Evolutionary conservation across 2,888 invertebrate species (phyloP).

Genomic region (Lasius fuliginosus): DNA sequence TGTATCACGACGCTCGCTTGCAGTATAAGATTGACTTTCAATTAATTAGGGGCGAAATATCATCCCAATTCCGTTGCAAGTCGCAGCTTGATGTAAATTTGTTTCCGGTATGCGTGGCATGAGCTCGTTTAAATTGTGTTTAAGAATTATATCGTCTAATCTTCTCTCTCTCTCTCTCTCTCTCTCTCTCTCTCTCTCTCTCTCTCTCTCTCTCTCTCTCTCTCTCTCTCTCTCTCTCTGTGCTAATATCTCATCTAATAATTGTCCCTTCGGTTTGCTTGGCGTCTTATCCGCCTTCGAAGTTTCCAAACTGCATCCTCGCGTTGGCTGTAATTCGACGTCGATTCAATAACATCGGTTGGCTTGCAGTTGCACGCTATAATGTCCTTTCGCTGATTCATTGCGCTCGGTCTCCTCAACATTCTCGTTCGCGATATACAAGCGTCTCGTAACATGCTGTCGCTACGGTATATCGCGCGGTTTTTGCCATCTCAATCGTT

Average conservation of each 20-base stretch:
- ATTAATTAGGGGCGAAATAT: neutral
- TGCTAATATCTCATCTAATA: neutral
- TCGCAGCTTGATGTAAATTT: neutral
- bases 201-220: too few relatives aligned
- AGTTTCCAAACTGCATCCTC: constrained; percentile 25
- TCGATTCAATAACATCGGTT: constrained; percentile 6
- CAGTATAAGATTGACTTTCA: neutral
- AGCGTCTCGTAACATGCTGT: neutral
- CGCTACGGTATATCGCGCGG: neutral
- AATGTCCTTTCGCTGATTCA: constrained; percentile 24
- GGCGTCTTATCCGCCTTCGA: neutral
- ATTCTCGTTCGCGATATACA: neutral
- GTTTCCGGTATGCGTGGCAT: constrained; percentile 10
- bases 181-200: neutral
- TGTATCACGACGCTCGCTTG: neutral
- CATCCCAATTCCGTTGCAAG: neutral
- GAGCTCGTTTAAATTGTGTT: constrained; percentile 15
- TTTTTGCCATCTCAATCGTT: neutral
- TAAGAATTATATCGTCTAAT: neutral
- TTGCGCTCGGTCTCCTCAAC: constrained; percentile 18
- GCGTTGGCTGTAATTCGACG: neutral
- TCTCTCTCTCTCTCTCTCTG: neutral
- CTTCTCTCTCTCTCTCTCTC: neutral
- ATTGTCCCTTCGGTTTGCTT: neutral
- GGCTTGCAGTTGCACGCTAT: neutral